Conservation (phyloP, 2,888 invertebrate genomes). For the Nasonovia ribisnigri region DNA sequence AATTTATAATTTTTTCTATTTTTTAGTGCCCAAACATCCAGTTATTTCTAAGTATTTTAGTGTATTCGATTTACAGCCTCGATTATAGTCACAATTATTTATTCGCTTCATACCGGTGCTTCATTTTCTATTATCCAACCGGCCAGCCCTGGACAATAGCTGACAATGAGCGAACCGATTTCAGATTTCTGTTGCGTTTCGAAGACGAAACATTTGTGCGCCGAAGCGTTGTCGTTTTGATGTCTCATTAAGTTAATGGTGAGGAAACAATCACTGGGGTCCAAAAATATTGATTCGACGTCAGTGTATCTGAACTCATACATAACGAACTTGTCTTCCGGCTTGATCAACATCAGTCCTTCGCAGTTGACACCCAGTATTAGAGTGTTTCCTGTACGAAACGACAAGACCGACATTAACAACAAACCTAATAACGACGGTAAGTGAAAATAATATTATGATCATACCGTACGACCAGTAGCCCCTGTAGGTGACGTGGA, state of each 20-base stretch:
- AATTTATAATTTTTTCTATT: not conserved
- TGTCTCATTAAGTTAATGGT: constrained; percentile 87
- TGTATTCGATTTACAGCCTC: not conserved
- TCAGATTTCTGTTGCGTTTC: constrained; percentile 91
- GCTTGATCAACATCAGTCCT: constrained; percentile 90
- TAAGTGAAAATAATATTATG: not conserved
- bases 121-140: constrained; percentile 85
- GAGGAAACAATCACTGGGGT: constrained; percentile 92
- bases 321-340: constrained; percentile 91
- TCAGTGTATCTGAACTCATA: constrained; percentile 92
- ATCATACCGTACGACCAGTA: constrained; percentile 90
- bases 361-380: constrained; percentile 91
- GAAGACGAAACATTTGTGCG: constrained; percentile 87
- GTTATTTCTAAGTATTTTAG: not conserved
- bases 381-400: constrained; percentile 71
- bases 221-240: constrained; percentile 75
- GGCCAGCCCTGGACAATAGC: constrained; percentile 88
- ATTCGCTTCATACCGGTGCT: constrained; percentile 72
- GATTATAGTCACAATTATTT: not conserved
- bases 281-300: constrained; percentile 90
- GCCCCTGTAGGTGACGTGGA: constrained; percentile 91
- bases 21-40: not conserved
- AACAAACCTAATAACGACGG: not conserved
- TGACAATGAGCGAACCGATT: constrained; percentile 91
- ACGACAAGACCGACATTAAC: not conserved